A percentile compares a stretch with the other conserved stretches of the same genome.
Evolutionary conservation across 1,140 invertebrate species (phyloP).

Genomic region (Drosophila ambigua): DNA sequence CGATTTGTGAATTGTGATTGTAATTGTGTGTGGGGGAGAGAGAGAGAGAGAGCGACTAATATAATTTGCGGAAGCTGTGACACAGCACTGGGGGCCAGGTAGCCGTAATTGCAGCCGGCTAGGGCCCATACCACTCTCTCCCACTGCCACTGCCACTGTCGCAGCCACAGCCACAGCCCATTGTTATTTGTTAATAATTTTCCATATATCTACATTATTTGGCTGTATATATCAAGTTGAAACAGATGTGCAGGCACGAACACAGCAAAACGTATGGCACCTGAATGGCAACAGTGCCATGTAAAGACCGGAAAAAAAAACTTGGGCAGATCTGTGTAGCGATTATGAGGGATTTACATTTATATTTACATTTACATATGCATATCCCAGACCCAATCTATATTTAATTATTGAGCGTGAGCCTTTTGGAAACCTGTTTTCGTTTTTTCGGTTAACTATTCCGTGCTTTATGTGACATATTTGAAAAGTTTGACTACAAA

Average conservation of each 20-base stretch:
- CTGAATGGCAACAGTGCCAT: neutral
- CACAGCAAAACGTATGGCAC: constrained; percentile 9
- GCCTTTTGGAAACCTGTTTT: constrained; percentile 42
- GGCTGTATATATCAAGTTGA: neutral
- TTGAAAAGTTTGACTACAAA: constrained; percentile 42
- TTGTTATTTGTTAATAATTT: constrained; percentile 50
- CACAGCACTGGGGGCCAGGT: constrained; percentile 58
- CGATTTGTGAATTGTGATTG: constrained; percentile 61
- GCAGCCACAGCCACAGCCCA: neutral
- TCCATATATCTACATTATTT: constrained; percentile 23
- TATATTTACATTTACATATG: constrained; percentile 1
- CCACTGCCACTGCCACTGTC: neutral
- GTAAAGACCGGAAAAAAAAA: constrained; percentile 27
- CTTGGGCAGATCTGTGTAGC: constrained; percentile 24
- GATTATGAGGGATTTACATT: constrained; percentile 35
- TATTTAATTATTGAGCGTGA: constrained; percentile 32
- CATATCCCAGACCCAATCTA: constrained; percentile 27
- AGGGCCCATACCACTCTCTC: constrained; percentile 35
- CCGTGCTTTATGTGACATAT: constrained; percentile 46
- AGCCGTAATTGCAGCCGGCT: constrained; percentile 36
- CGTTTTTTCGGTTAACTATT: constrained; percentile 21
- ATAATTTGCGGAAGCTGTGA: constrained; percentile 79
- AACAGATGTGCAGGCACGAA: constrained; percentile 14
- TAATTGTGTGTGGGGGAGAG: constrained; percentile 31
- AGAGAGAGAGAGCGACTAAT: constrained; percentile 39